A percentile compares a stretch with the other conserved stretches of the same genome.
phyloP scores from a whole-genome alignment of 2,113 vertebrate species.

The Coturnix japonica region DNA sequence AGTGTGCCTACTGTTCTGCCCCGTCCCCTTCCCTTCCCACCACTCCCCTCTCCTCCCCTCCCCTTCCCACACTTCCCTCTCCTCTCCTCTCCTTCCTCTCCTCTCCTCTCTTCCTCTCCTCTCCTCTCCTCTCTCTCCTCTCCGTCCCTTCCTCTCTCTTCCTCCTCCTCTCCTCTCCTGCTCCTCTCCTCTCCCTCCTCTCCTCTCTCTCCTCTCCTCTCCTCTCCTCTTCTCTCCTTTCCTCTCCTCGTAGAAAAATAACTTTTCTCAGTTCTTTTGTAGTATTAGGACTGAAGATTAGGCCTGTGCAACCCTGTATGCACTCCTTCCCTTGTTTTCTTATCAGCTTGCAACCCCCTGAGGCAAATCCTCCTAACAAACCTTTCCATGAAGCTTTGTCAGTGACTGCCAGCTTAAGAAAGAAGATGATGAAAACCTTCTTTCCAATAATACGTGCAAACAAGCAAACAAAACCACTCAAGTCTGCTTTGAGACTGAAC shows the following conservation, averaged over 20 bases:
- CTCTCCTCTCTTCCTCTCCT: too few species aligned
- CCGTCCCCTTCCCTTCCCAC: background rate
- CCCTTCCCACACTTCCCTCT: too few species aligned
- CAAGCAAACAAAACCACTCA: slow-evolving; percentile 24
- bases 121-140: too few species aligned
- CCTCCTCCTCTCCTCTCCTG: background rate
- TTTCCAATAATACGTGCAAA: slow-evolving; percentile 1
- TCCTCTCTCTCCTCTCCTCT: too few species aligned
- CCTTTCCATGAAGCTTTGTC: background rate
- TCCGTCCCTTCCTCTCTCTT: too few species aligned
- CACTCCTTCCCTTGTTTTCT: slow-evolving; percentile 11
- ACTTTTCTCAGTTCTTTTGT: background rate
- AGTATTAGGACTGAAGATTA: slow-evolving; percentile 6
- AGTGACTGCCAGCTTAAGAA: slow-evolving; percentile 13
- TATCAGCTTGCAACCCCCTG: background rate
- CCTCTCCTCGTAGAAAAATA: background rate
- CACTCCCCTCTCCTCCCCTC: too few species aligned
- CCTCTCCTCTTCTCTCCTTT: background rate
- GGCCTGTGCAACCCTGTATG: background rate
- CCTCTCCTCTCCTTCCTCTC: too few species aligned
- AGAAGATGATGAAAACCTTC: slow-evolving; percentile 20
- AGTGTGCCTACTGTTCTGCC: background rate
- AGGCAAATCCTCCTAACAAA: slow-evolving; percentile 32
- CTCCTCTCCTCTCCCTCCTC: too few species aligned
- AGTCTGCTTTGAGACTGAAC: slow-evolving; percentile 11